These are phyloP conservation scores for Oxyura jamaicensis DNA, from an alignment of 2,113 vertebrate species.

Conservation along the genomic window DNA sequence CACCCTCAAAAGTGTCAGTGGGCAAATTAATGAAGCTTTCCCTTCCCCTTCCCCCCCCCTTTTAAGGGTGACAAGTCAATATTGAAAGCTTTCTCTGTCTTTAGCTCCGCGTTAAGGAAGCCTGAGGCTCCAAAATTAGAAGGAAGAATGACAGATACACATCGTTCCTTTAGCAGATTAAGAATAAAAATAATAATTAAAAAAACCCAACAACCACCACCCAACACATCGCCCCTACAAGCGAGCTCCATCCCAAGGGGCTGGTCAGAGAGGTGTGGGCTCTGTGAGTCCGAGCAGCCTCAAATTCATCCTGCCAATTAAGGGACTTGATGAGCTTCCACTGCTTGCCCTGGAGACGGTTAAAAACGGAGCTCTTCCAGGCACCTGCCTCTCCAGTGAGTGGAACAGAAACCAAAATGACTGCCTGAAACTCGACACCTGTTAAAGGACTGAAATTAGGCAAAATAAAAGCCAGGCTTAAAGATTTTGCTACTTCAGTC, in stretches of 20 bases:
- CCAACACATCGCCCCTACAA: background rate
- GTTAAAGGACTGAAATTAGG: background rate
- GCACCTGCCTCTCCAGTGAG: background rate
- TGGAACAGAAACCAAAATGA: background rate
- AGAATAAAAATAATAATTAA: background rate
- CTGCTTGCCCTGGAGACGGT: background rate
- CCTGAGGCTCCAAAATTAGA: background rate
- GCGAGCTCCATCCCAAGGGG: background rate
- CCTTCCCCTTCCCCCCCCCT: fast-evolving
- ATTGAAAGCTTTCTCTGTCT: background rate
- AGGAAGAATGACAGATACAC: background rate
- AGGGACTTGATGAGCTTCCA: background rate
- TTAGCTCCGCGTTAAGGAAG: background rate
- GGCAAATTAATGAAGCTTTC: background rate
- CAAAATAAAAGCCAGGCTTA: background rate
- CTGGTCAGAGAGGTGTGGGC: background rate
- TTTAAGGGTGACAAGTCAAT: background rate
- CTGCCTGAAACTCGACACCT: background rate
- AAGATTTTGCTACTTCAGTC: background rate
- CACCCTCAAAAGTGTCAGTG: background rate
- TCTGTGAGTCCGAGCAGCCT: background rate
- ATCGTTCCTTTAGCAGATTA: background rate
- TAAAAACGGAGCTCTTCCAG: background rate
- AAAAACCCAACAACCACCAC: background rate
- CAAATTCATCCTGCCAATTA: background rate